Evolutionary conservation across 2,888 invertebrate genomes (phyloP).

Genomic region (Polyploca ridens): DNA sequence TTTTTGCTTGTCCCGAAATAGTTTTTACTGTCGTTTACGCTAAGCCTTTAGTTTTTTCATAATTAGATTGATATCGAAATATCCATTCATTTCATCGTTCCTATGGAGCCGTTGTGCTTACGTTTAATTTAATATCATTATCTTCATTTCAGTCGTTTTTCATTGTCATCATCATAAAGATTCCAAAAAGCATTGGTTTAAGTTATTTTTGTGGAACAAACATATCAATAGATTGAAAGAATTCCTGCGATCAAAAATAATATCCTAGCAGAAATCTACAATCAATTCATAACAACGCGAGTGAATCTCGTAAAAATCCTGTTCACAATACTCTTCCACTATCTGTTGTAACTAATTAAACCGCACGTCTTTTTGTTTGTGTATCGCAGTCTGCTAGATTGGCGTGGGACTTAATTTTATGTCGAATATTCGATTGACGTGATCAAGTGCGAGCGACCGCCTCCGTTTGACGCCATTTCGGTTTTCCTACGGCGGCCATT

Average conservation of each 20-base stretch:
- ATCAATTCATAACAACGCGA: slow-evolving; percentile 25
- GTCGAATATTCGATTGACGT: slow-evolving; percentile 31
- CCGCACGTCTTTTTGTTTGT: slow-evolving; percentile 31
- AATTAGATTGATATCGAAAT: no score
- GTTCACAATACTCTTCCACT: slow-evolving; percentile 68
- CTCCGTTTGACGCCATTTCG: slow-evolving; percentile 59
- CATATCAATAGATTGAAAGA: neutral
- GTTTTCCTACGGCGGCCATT: slow-evolving; percentile 53
- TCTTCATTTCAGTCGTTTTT: neutral
- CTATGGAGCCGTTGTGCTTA: neutral
- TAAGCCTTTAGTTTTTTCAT: no score
- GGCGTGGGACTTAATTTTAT: slow-evolving; percentile 60
- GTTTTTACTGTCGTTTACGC: no score
- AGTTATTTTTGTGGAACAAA: neutral
- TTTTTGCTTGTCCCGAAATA: no score
- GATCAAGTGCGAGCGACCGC: slow-evolving; percentile 39
- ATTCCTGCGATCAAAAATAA: slow-evolving; percentile 2
- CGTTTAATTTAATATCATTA: slow-evolving; percentile 4
- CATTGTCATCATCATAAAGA: no score
- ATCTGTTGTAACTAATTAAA: slow-evolving; percentile 29
- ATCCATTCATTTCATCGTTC: neutral
- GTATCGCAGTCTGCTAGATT: slow-evolving; percentile 30
- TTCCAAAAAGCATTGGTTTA: neutral
- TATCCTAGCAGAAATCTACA: slow-evolving; percentile 1
- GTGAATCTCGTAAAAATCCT: slow-evolving; percentile 51